Evolutionary conservation across 2,113 vertebrate genomes (phyloP), one percentile per base, ranked within the genome.

Genomic region (Pithys albifrons): DNA sequence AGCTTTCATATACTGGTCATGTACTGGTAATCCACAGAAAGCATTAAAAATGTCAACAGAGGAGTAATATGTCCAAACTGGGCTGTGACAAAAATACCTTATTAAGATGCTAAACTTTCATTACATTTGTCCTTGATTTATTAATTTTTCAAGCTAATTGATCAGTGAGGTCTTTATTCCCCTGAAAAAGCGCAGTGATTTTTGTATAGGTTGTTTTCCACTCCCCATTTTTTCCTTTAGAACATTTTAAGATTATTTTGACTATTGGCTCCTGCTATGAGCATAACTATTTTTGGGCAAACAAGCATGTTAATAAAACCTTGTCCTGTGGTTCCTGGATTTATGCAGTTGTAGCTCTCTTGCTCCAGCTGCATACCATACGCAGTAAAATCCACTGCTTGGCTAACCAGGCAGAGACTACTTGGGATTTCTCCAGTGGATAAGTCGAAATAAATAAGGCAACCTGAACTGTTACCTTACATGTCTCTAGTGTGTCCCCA

Each of bases 31-130:
- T 91, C 88, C 89, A 85, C 54, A 87, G 78, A 89, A 80, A 84
- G 91, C 77, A 85, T 70, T 79, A 82, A 78, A 95, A 94, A 82
- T 85, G 82, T 85, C 93, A 94, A 81, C 89, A 93, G 76, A 79
- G 49, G 66, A 88, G 25, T 0, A 6, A 2, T 46, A 62, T 41
- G 54, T 67, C 79, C 93, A 87, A 82, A 65, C 13, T 3, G 24
- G 74, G 74, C 77, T 73, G 74, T 43, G 78, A 78, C 67, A 85
- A 85, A 76, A 89, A 59, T 6, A 70, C 71, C 16, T 76, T 57
- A 65, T 72, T 89, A 73, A 79, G 71, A 76, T 43, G 39, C 39
- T 4, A 4, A 81, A 64, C 57, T 73, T 45, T 19, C 57, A 29
- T 72, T 59, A 52, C 29, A 33, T 74, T 92, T 55, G 25, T 55